Percentiles rank a stretch among this genome's conserved stretches.
phyloP scores from a whole-genome alignment of 2,797 vertebrate species.

The Champsocephalus esox region DNA sequence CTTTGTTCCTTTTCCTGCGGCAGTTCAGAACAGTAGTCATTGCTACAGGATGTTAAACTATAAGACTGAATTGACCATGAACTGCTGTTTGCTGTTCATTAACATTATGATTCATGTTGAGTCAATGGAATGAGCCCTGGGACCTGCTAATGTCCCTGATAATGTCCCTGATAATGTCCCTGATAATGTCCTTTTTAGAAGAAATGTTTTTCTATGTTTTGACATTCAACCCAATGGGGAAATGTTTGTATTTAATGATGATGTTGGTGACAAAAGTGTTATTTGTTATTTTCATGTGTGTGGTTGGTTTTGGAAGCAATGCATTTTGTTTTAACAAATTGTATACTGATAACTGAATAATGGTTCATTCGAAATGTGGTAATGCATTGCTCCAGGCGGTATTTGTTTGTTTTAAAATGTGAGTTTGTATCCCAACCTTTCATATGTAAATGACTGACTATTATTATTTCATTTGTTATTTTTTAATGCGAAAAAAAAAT shows the following conservation, averaged over 20 bases:
- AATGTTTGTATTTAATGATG: constrained; percentile 27
- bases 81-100: constrained; percentile 60
- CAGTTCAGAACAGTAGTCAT: constrained; percentile 14
- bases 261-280: constrained; percentile 15
- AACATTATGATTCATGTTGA: constrained; percentile 71
- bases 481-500: not conserved
- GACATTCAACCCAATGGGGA: constrained; percentile 36
- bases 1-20: not conserved
- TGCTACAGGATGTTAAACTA: constrained; percentile 26
- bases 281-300: constrained; percentile 18
- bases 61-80: constrained; percentile 39
- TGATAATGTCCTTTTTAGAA: constrained; percentile 61
- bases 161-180: constrained; percentile 53
- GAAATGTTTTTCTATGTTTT: constrained; percentile 38
- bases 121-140: constrained; percentile 39
- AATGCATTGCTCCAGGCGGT: not conserved
- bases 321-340: constrained; percentile 32
- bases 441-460: not conserved
- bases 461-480: not conserved
- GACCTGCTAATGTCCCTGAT: constrained; percentile 60
- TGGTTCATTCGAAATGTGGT: constrained; percentile 19
- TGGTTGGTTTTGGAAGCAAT: constrained; percentile 18
- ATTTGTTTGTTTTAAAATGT: constrained; percentile 18
- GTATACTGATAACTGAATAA: constrained; percentile 11
- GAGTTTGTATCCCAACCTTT: not conserved